Percentiles rank a stretch among this genome's conserved stretches.
Conservation (phyloP, 1,140 invertebrate species). For the Cydia splendana region DNA sequence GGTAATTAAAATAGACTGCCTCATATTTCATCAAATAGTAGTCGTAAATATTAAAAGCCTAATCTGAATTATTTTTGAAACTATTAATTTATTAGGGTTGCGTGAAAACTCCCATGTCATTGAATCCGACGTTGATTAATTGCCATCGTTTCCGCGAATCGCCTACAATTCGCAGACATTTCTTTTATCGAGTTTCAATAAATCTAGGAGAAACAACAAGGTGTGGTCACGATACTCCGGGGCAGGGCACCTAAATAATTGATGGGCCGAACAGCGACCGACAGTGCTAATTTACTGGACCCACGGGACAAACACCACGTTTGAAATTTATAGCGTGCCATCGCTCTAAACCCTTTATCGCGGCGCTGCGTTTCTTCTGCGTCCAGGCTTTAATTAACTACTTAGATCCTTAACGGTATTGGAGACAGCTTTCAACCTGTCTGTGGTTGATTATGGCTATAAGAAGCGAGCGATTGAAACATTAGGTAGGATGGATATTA, state of each 20-base stretch:
- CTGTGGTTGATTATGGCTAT: conserved; percentile 12
- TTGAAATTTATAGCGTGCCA: conserved; percentile 59
- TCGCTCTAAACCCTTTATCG: conserved; percentile 37
- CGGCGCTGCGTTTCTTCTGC: neutral
- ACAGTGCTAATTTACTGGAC: conserved; percentile 57
- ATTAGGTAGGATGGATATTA: neutral
- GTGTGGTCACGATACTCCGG: conserved; percentile 46
- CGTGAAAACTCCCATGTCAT: neutral
- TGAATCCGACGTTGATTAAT: neutral
- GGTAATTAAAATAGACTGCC: neutral
- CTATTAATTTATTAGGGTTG: conserved; percentile 7
- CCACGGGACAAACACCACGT: conserved; percentile 44
- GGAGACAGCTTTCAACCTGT: neutral
- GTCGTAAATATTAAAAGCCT: conserved; percentile 7
- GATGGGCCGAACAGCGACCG: conserved; percentile 50
- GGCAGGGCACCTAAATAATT: conserved; percentile 60
- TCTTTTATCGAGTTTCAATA: conserved; percentile 19
- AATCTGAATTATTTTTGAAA: neutral
- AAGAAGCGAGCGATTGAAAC: neutral
- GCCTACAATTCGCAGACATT: conserved; percentile 27
- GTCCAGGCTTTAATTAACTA: conserved; percentile 42
- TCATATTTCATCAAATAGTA: conserved; percentile 1
- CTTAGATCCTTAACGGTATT: conserved; percentile 1
- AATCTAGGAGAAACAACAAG: conserved; percentile 53
- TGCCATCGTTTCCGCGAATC: neutral